These are phyloP conservation scores for Stomatorhinus ivindoensis DNA, from an alignment of 2,113 vertebrate genomes.

Conservation along the genomic window DNA sequence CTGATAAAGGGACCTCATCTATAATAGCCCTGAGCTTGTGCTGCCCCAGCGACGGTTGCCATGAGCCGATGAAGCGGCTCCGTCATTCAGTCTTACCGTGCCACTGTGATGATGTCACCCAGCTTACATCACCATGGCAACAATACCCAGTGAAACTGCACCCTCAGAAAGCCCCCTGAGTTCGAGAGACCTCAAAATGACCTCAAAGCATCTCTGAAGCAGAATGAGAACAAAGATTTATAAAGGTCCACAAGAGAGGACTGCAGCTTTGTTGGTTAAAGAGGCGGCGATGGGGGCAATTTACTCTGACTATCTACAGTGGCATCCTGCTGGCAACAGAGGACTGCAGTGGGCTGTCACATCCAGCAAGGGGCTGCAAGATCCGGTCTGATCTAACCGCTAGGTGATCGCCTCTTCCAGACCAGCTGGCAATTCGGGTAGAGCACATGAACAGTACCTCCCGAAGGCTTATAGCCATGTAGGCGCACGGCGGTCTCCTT, in stretches of 20 bases:
- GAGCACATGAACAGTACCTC: background rate
- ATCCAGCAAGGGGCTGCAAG: background rate
- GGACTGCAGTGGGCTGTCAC: background rate
- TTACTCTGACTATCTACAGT: background rate
- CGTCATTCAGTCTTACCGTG: background rate
- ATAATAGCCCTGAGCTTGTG: background rate
- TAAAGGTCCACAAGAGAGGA: background rate
- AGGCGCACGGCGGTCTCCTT: background rate
- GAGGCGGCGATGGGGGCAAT: background rate
- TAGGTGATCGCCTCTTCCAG: background rate
- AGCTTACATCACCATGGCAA: background rate
- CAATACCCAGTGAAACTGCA: background rate
- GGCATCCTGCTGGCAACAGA: background rate
- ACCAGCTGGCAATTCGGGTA: background rate
- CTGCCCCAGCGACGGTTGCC: background rate
- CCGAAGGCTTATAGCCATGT: background rate
- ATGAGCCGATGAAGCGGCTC: background rate
- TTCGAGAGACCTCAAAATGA: background rate
- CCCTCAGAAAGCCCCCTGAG: background rate
- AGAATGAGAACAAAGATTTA: background rate
- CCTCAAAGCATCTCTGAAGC: background rate
- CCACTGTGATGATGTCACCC: background rate
- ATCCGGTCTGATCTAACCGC: background rate
- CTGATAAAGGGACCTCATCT: background rate
- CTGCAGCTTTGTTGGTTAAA: background rate